Evolutionary conservation across 35 echinoderm and acorn worm genomes (phyloP).

Genomic region (Lytechinus pictus): DNA sequence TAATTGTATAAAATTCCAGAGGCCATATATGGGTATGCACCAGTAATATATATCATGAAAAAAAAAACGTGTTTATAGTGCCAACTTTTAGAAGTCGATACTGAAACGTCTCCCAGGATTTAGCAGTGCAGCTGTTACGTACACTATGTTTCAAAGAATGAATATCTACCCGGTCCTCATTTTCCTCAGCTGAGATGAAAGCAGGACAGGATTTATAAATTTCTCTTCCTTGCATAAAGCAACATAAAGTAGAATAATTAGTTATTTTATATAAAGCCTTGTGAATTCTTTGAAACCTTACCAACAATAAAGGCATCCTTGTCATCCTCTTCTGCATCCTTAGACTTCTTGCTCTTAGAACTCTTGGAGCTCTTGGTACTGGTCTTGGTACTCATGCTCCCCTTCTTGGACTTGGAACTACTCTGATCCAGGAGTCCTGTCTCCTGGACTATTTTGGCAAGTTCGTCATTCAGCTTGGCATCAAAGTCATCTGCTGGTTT

Average conservation of each 20-base stretch:
- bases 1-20: too few species aligned
- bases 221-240: too few species aligned
- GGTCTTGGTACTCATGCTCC: constrained; percentile 12
- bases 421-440: constrained; percentile 64
- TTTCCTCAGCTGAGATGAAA: too few species aligned
- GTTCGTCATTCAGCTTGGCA: constrained; percentile 55
- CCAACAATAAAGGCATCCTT: constrained; percentile 86
- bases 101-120: too few species aligned
- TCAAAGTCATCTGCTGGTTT: constrained; percentile 32
- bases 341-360: constrained; percentile 46
- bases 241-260: background rate
- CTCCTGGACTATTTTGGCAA: constrained; percentile 65
- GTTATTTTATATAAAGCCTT: background rate
- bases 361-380: constrained; percentile 76
- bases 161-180: too few species aligned
- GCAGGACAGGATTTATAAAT: too few species aligned
- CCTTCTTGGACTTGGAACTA: constrained; percentile 48
- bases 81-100: too few species aligned
- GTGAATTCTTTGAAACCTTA: constrained; percentile 28
- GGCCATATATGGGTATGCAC: too few species aligned
- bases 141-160: too few species aligned
- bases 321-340: constrained; percentile 45
- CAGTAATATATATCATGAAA: too few species aligned
- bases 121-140: too few species aligned
- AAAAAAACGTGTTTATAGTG: too few species aligned